These are phyloP conservation scores for Rhingia campestris DNA, from an alignment of 2,888 invertebrate species.

Conservation along the genomic window DNA sequence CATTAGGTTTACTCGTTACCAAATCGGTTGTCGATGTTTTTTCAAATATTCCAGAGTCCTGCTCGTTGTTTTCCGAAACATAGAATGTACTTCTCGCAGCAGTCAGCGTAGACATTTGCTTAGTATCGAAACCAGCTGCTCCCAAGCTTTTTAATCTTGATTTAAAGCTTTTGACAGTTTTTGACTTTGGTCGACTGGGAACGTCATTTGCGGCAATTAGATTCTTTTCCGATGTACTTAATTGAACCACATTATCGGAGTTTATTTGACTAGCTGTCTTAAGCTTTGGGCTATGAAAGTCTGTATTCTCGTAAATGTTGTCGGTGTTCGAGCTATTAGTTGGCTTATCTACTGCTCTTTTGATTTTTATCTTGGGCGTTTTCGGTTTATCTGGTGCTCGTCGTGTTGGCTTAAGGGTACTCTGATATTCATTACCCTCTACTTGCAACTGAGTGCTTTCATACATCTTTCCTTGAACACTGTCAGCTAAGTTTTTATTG, in stretches of 20 bases:
- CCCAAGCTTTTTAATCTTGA: conserved; percentile 85
- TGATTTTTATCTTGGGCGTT: conserved; percentile 43
- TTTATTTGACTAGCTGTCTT: conserved; percentile 60
- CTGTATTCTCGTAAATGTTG: conserved; percentile 79
- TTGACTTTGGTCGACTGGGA: conserved; percentile 82
- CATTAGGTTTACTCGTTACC: conserved; percentile 48
- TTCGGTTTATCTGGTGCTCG: conserved; percentile 65
- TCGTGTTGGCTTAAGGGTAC: conserved; percentile 72
- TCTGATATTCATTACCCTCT: conserved; percentile 75
- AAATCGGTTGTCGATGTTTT: conserved; percentile 78
- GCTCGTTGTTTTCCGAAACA: conserved; percentile 86
- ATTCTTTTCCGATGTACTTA: conserved; percentile 82
- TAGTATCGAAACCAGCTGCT: conserved; percentile 80
- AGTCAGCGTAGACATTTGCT: conserved; percentile 82
- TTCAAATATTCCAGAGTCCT: conserved; percentile 85
- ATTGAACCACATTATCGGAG: conserved; percentile 31
- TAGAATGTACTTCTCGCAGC: conserved; percentile 89
- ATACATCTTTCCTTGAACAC: conserved; percentile 80
- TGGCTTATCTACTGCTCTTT: conserved; percentile 58
- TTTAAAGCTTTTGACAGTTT: conserved; percentile 84
- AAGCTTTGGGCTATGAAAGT: conserved; percentile 76
- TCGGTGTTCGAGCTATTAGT: conserved; percentile 44
- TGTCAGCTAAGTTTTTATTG: conserved; percentile 68
- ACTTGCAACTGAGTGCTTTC: conserved; percentile 80
- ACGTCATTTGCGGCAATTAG: conserved; percentile 78